Evolutionary conservation across 2,888 invertebrate genomes (phyloP), one percentile per base, ranked within the genome.

Genomic region (Ophioninae sp.): DNA sequence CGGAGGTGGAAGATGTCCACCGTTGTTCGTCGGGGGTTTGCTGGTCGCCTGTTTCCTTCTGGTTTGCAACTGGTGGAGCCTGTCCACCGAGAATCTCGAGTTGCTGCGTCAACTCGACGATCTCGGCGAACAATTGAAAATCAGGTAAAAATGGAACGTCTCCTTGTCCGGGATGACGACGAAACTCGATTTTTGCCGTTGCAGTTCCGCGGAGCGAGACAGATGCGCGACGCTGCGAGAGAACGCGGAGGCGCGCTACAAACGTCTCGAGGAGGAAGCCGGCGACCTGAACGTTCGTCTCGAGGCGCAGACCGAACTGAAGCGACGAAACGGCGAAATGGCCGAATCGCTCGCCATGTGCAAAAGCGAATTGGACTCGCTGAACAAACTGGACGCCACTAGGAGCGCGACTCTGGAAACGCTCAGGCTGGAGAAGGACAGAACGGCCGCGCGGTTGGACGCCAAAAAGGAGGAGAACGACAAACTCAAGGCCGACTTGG

Each of bases 21-120:
- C 93, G 68, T 87, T 92, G 80, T 87, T 93, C 59, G 92, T 93
- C n/a, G 91, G 90, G 59, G 91, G 90, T 68, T 90, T 93, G 61
- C 76, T 92, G 5, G 81, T 92, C 20, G 88, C 90, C 20, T 93
- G 92, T 81, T 88, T 93, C 44, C 88, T 93, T 85, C 88, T 93
- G 30, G 87, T 91, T 65, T 92, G 90, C 79, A 93, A 92, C 85
- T 93, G 93, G 92, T 93, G 92, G 92, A 91, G 90, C 23, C 77
- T 92, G 13, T 90, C 92, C 20, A 88, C 92, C 0, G 92, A 92
- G 85, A 93, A 93, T 86, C 81, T 90, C 6, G 93, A 93, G 73
- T 86, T 93, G 68, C 84, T 92, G 23, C 87, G 88, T 20, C 93
- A 93, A 81, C 88, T 93, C n/a, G 92, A 93, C 76, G 91, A 92